phyloP scores from a whole-genome alignment of 2,113 vertebrate genomes.

The Scytalopus superciliaris region DNA sequence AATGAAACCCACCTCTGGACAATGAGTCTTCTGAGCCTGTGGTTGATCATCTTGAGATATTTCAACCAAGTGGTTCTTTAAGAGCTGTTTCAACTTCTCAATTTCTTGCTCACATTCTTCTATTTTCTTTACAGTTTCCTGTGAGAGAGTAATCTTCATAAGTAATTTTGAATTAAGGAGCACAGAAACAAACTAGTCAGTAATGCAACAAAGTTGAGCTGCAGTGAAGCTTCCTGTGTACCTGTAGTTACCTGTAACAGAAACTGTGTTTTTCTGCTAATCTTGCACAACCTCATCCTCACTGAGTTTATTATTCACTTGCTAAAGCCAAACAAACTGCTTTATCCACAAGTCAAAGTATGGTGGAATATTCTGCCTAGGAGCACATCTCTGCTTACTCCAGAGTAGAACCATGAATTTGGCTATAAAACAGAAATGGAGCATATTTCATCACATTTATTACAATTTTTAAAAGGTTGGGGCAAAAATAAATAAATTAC shows the following conservation, averaged over 20 bases:
- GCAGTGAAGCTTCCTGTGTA: neutral
- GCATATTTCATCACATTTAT: neutral
- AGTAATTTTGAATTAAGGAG: neutral
- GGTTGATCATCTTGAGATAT: conserved; percentile 15
- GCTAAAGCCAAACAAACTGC: neutral
- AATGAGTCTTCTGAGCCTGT: neutral
- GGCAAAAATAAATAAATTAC: neutral
- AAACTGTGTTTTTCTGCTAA: neutral
- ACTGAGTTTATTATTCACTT: neutral
- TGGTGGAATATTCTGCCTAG: neutral
- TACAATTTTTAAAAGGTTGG: neutral
- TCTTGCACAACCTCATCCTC: neutral
- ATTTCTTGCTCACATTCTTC: conserved; percentile 73
- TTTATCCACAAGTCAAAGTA: neutral
- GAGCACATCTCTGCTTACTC: neutral
- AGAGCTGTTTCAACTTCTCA: conserved; percentile 65
- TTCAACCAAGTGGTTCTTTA: conserved; percentile 61
- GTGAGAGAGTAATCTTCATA: neutral
- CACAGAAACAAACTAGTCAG: neutral
- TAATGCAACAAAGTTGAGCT: neutral
- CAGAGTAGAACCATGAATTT: neutral
- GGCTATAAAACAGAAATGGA: neutral
- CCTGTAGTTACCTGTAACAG: neutral
- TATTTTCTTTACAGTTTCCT: conserved; percentile 73
- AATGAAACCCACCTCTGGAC: conserved; percentile 62